Evolutionary conservation across 2,888 invertebrate species (phyloP).

Genomic region (Disparrhopalites patrizii): DNA sequence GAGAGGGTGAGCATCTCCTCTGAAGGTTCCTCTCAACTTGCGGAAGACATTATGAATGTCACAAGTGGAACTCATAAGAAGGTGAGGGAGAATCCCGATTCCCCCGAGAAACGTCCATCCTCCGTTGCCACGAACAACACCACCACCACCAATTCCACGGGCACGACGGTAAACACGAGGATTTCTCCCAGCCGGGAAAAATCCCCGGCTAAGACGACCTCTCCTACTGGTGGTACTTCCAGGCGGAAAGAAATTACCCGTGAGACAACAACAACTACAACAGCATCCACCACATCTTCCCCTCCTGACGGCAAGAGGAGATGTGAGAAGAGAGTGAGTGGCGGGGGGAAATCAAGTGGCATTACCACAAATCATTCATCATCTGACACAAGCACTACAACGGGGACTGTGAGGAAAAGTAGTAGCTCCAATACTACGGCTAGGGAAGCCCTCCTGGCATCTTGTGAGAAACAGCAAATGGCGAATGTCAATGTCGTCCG

Average conservation of each 20-base stretch:
- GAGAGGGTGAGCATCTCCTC: constrained; percentile 46
- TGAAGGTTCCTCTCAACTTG: constrained; percentile 34
- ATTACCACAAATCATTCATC: not conserved
- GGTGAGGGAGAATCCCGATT: no score
- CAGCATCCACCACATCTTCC: no score
- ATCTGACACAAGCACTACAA: not conserved
- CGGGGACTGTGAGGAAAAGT: no score
- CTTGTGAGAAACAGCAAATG: not conserved
- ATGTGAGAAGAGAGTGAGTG: no score
- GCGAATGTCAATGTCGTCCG: not conserved
- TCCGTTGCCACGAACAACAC: not conserved
- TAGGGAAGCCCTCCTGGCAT: not conserved
- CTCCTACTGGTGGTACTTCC: not conserved
- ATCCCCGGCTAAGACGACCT: not conserved
- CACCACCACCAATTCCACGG: not conserved
- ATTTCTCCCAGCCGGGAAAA: not conserved
- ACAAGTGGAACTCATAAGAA: no score
- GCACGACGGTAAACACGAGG: not conserved
- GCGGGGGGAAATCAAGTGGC: not conserved
- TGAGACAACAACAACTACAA: not conserved
- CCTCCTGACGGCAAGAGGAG: not conserved
- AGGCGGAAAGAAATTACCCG: not conserved
- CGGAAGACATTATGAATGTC: no score
- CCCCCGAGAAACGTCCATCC: not conserved
- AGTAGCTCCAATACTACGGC: not conserved